Conservation (phyloP, 2,797 vertebrate genomes). For the Esox lucius region DNA sequence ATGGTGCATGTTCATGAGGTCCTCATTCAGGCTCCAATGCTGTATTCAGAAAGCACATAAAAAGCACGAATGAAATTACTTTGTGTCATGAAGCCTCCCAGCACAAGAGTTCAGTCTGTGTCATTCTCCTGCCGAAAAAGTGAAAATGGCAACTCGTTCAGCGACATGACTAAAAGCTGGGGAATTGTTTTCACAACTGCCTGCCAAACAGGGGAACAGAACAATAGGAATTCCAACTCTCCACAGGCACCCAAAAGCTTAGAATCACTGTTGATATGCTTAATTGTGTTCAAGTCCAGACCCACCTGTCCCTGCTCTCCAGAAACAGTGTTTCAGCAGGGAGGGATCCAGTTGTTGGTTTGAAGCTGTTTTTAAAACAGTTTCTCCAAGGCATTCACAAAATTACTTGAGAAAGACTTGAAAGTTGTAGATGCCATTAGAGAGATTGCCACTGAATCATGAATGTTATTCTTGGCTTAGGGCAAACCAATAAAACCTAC, state of each 20-base stretch:
- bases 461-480: not conserved
- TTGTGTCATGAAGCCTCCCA: not conserved
- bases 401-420: conserved; percentile 18
- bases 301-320: conserved; percentile 20
- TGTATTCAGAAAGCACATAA: conserved; percentile 64
- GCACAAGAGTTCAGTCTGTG: conserved; percentile 53
- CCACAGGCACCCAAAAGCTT: conserved; percentile 61
- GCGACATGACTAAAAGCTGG: conserved; percentile 74
- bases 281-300: conserved; percentile 53
- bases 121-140: conserved; percentile 62
- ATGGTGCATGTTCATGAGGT: conserved; percentile 64
- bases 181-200: conserved; percentile 77
- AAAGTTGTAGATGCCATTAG: not conserved
- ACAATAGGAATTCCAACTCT: conserved; percentile 71
- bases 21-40: conserved; percentile 64
- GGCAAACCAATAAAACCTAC: not conserved
- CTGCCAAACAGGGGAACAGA: conserved; percentile 66
- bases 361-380: conserved; percentile 44
- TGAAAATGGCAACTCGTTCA: conserved; percentile 76
- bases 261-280: conserved; percentile 40
- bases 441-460: no score
- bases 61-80: conserved; percentile 57
- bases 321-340: conserved; percentile 39
- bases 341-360: conserved; percentile 33
- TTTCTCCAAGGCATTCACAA: conserved; percentile 6